These are phyloP conservation scores for Cryptotermes secundus DNA, from an alignment of 1,140 invertebrate genomes.

Conservation along the genomic window DNA sequence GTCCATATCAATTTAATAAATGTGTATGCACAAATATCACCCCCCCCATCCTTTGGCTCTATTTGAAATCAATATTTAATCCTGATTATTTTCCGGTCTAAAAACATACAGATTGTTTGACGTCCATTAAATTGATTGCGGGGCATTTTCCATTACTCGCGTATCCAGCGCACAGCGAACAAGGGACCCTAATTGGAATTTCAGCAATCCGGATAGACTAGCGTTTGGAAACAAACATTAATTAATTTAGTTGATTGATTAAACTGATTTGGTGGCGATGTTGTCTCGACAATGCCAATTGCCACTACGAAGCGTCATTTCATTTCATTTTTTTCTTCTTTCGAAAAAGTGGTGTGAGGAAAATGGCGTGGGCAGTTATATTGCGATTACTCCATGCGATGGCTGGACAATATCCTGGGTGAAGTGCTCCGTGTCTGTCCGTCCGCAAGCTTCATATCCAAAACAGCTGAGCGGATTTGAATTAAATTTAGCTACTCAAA, in stretches of 20 bases:
- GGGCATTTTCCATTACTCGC: constrained; percentile 23
- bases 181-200: constrained; percentile 32
- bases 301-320: background rate
- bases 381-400: too few relatives aligned
- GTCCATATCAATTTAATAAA: constrained; percentile 36
- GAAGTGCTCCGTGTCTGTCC: too few relatives aligned
- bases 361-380: too few relatives aligned
- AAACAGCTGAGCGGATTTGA: too few relatives aligned
- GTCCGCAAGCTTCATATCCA: too few relatives aligned
- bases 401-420: too few relatives aligned
- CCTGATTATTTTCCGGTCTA: constrained; percentile 35
- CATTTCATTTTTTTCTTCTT: background rate
- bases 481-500: too few relatives aligned
- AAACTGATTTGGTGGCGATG: constrained; percentile 32
- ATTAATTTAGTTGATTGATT: constrained; percentile 35
- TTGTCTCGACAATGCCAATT: constrained; percentile 30
- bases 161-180: background rate
- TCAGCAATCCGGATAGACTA: constrained; percentile 28
- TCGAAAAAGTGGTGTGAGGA: too few relatives aligned
- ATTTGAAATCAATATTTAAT: constrained; percentile 35
- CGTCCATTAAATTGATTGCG: constrained; percentile 35
- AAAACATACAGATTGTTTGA: constrained; percentile 33
- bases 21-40: constrained; percentile 28
- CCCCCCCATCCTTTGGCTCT: background rate
- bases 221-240: constrained; percentile 32